Percentiles rank a stretch among this genome's conserved stretches.
Evolutionary conservation across 2,888 invertebrate species (phyloP).

Genomic region (Lutraria lutraria): DNA sequence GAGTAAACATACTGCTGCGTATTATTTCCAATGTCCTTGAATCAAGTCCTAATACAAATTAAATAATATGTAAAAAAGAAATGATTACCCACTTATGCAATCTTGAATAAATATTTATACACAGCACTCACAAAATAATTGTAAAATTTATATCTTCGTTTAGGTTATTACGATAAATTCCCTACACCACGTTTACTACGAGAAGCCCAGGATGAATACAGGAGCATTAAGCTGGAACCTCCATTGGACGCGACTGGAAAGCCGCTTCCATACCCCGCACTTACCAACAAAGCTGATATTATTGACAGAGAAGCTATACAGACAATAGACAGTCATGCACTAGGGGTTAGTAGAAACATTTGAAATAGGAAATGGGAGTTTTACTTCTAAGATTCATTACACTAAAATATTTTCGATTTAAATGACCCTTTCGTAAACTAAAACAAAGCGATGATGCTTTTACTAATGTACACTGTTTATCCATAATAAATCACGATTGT

Average conservation of each 20-base stretch:
- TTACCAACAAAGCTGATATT: conserved; percentile 67
- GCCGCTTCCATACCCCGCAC: conserved; percentile 71
- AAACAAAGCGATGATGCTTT: too few relatives aligned
- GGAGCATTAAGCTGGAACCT: conserved; percentile 65
- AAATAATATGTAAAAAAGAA: background rate
- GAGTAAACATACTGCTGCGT: background rate
- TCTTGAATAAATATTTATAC: background rate
- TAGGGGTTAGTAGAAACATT: conserved; percentile 67
- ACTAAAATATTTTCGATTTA: too few relatives aligned
- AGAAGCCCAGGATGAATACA: conserved; percentile 74
- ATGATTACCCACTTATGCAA: background rate
- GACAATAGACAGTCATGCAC: conserved; percentile 73
- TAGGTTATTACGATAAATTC: conserved; percentile 66
- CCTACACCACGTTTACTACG: conserved; percentile 73
- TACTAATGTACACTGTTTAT: too few relatives aligned
- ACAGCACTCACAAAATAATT: background rate
- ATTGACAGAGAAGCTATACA: conserved; percentile 67
- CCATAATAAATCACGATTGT: too few relatives aligned
- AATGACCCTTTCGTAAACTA: too few relatives aligned
- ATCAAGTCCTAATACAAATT: background rate
- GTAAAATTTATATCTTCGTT: background rate
- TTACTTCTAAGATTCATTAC: too few relatives aligned
- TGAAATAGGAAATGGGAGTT: background rate
- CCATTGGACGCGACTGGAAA: conserved; percentile 73
- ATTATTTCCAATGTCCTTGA: background rate